Percentiles rank a stretch among this genome's conserved stretches.
Conservation (phyloP, 2,888 invertebrate species). For the Ophion ventricosus region DNA sequence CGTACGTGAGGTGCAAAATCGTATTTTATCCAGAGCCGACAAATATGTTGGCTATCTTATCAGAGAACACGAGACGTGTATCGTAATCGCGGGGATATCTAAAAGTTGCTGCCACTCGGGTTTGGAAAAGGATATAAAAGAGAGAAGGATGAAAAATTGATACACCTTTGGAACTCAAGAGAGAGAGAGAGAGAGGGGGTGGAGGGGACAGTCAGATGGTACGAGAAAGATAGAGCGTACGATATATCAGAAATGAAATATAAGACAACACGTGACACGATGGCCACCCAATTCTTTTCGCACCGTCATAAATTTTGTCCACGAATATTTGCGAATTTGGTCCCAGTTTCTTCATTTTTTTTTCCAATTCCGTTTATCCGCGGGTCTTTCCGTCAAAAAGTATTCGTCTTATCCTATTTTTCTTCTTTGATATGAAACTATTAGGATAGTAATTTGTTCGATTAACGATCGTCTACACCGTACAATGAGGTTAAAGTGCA, state of each 20-base stretch:
- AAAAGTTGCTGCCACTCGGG: background rate
- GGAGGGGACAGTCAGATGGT: background rate
- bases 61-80: constrained; percentile 33
- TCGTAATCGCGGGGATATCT: constrained; percentile 15
- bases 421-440: background rate
- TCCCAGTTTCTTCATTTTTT: no score
- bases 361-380: no score
- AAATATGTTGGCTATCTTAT: constrained; percentile 49
- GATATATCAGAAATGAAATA: background rate
- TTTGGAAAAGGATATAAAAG: constrained; percentile 8
- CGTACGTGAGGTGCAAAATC: constrained; percentile 6
- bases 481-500: no score
- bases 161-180: background rate
- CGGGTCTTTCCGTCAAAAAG: background rate
- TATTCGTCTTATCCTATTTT: no score
- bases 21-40: constrained; percentile 3
- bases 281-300: no score
- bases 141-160: constrained; percentile 8
- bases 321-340: no score
- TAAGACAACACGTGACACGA: no score
- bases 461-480: background rate
- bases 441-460: constrained; percentile 4
- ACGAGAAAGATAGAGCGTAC: constrained; percentile 22
- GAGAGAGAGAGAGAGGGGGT: background rate
- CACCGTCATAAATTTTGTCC: no score